Conservation (phyloP, 2,888 invertebrate species). For the Platycnemis pennipes region DNA sequence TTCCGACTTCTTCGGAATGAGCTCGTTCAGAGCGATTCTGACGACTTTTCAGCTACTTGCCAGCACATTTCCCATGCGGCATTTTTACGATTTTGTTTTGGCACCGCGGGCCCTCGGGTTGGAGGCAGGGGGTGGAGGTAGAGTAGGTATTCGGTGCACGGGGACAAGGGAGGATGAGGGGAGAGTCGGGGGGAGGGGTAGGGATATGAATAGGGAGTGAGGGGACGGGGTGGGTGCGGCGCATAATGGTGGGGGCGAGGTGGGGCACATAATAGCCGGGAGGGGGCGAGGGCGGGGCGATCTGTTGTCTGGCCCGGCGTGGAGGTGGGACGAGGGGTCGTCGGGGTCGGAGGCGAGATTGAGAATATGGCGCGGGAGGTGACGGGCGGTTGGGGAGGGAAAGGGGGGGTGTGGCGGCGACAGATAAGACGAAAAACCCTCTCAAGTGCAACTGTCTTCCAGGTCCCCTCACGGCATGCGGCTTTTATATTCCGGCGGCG, state of each 20-base stretch:
- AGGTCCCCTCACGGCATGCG: not conserved
- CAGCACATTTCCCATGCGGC: not conserved
- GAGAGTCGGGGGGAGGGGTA: not conserved
- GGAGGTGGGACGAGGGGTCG: not conserved
- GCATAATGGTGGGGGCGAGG: not conserved
- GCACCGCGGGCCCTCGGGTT: not conserved
- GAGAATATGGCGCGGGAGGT: not conserved
- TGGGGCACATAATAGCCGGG: not conserved
- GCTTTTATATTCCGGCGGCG: constrained; percentile 49
- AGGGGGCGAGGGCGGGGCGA: not conserved
- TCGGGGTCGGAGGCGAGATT: not conserved
- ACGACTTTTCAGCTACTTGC: not conserved
- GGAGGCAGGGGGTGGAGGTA: not conserved
- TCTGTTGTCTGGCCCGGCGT: not conserved
- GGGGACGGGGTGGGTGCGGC: not conserved
- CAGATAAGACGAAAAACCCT: constrained; percentile 42
- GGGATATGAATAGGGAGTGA: not conserved
- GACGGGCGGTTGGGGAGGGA: not conserved
- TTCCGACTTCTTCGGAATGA: not conserved
- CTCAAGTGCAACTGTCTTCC: constrained; percentile 42
- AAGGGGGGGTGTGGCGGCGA: not conserved
- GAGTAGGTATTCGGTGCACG: not conserved
- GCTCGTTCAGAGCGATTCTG: not conserved
- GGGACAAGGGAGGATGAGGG: not conserved
- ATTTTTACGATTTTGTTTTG: not conserved